phyloP scores from a whole-genome alignment of 37 sponge, comb jelly and placozoan genomes.

The Dysidea cf. avara region DNA sequence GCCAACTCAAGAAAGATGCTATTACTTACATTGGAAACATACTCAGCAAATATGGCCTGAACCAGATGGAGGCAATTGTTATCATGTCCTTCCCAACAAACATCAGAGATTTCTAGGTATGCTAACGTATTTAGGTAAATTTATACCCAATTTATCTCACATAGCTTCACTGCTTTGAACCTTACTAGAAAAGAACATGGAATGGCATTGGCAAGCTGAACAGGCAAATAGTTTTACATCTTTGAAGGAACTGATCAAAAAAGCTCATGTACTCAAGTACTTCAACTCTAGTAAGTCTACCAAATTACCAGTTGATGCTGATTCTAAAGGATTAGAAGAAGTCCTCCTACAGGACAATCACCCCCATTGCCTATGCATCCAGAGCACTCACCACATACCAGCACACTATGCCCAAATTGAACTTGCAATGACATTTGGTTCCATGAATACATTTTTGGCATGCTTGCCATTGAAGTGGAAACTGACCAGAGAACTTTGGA shows the following conservation, averaged over 20 bases:
- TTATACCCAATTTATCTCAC: slow-evolving; percentile 51
- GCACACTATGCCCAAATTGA: background rate
- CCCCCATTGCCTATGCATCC: slow-evolving; percentile 5
- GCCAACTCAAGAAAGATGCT: slow-evolving; percentile 3
- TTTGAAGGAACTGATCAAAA: background rate
- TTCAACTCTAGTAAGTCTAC: background rate
- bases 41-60: slow-evolving; percentile 38
- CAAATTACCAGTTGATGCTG: slow-evolving; percentile 1
- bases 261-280: background rate
- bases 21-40: too few relatives aligned
- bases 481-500: slow-evolving; percentile 4
- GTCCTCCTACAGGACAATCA: background rate
- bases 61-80: slow-evolving; percentile 24
- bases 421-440: background rate
- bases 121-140: slow-evolving; percentile 39
- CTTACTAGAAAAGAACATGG: background rate
- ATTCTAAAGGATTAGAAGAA: background rate
- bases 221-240: too few relatives aligned
- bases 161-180: background rate
- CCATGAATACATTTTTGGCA: slow-evolving; percentile 1
- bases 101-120: slow-evolving; percentile 41
- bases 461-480: background rate
- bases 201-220: too few relatives aligned
- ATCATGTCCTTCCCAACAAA: slow-evolving; percentile 30
- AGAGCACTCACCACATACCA: background rate